These are phyloP conservation scores for Temnothorax longispinosus DNA, from an alignment of 1,140 invertebrate genomes.

Conservation along the genomic window DNA sequence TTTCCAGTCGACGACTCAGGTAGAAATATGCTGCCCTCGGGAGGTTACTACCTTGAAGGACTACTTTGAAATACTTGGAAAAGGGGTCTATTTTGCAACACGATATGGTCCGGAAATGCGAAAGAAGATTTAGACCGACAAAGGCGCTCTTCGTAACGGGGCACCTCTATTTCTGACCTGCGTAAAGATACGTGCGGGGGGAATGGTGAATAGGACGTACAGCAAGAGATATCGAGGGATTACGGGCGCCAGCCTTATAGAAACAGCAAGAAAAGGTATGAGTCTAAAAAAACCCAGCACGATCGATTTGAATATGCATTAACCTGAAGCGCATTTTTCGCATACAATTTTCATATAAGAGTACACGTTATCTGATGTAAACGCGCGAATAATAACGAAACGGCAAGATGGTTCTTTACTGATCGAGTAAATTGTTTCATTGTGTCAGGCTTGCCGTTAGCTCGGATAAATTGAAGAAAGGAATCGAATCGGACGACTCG, in stretches of 20 bases:
- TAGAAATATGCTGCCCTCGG: no score
- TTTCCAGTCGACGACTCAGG: not conserved
- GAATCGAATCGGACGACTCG: no score
- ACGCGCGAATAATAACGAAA: not conserved
- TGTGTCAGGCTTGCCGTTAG: no score
- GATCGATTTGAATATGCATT: not conserved
- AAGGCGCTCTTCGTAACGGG: not conserved
- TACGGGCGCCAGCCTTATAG: not conserved
- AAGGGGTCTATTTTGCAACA: constrained; percentile 68
- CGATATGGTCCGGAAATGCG: constrained; percentile 46
- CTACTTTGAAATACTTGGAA: constrained; percentile 10
- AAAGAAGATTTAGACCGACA: not conserved
- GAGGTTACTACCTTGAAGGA: no score
- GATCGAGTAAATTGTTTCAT: not conserved
- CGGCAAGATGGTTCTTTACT: no score
- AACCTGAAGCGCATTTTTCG: not conserved
- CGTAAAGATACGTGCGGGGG: not conserved
- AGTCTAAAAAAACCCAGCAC: not conserved
- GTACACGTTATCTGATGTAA: not conserved
- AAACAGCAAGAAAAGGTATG: not conserved
- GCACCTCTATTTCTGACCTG: not conserved
- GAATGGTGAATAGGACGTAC: not conserved
- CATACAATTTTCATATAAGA: no score
- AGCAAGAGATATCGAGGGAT: not conserved
- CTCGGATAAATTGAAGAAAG: no score